phyloP scores from a whole-genome alignment of 2,113 vertebrate genomes.

The Corythoichthys haematopterus region DNA sequence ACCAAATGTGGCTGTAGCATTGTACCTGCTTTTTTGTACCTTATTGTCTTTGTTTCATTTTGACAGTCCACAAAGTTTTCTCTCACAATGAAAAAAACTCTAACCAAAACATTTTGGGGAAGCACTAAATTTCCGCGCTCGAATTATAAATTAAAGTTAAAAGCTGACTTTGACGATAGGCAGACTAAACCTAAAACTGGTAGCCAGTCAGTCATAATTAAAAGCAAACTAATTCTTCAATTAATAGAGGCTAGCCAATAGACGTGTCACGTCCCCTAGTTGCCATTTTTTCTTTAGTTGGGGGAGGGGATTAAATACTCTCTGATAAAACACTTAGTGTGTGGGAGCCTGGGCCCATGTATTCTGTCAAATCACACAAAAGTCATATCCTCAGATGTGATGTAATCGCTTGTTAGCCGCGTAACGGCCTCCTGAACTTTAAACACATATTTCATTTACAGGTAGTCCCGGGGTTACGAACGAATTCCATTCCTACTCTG shows the following conservation, averaged over 20 bases:
- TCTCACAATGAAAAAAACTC: conserved; percentile 30
- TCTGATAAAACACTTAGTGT: conserved; percentile 29
- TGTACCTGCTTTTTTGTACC: conserved; percentile 16
- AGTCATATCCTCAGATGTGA: conserved; percentile 8
- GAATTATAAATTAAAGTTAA: conserved; percentile 44
- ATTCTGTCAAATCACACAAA: conserved; percentile 30
- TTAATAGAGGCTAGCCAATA: conserved; percentile 30
- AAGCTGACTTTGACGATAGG: conserved; percentile 26
- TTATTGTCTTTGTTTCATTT: conserved; percentile 16
- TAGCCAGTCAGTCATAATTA: too few species aligned
- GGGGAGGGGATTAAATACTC: conserved; percentile 8
- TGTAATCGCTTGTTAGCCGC: conserved; percentile 30
- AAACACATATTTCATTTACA: conserved; percentile 22
- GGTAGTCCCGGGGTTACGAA: too few species aligned
- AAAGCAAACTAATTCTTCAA: conserved; percentile 33
- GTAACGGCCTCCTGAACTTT: conserved; percentile 19
- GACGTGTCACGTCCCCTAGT: conserved; percentile 11
- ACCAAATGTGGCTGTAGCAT: conserved; percentile 7
- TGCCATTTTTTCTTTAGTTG: conserved; percentile 12
- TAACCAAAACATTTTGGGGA: conserved; percentile 28
- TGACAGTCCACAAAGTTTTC: conserved; percentile 19
- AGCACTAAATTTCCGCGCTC: conserved; percentile 36
- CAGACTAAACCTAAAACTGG: too few species aligned
- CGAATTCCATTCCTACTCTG: too few species aligned
- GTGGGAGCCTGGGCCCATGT: conserved; percentile 15